Evolutionary conservation across 2,888 invertebrate genomes (phyloP).

Genomic region (Oligia fasciuncula): DNA sequence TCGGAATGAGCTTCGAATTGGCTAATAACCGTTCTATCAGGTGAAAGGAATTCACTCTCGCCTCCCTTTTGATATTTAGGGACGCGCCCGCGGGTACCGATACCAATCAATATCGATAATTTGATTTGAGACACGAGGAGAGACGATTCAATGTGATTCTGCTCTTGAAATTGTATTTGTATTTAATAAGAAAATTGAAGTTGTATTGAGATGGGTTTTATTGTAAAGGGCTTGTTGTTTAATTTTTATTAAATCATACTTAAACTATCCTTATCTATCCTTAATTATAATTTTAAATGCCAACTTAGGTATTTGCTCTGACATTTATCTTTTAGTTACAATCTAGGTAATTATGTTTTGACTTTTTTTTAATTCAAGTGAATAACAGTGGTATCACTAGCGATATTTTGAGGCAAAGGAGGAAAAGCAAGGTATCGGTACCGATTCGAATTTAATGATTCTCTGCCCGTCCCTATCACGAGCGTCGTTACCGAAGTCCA

Average conservation of each 20-base stretch:
- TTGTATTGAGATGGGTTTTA: background rate
- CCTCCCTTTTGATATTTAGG: constrained; percentile 73
- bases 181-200: constrained; percentile 32
- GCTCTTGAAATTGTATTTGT: constrained; percentile 32
- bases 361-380: background rate
- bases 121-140: constrained; percentile 32
- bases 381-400: background rate
- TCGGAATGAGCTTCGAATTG: constrained; percentile 88
- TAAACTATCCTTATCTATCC: background rate
- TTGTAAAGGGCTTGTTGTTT: background rate
- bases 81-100: constrained; percentile 63
- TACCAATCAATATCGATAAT: constrained; percentile 66
- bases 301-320: background rate
- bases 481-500: constrained; percentile 71
- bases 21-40: constrained; percentile 90
- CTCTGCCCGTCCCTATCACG: constrained; percentile 44
- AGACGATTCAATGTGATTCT: constrained; percentile 29
- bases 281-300: background rate
- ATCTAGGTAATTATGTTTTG: background rate
- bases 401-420: background rate
- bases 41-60: constrained; percentile 89
- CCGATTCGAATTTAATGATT: constrained; percentile 10
- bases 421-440: constrained; percentile 18
- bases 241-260: background rate
- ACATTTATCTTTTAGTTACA: background rate